These are phyloP conservation scores for Proterorhinus semilunaris DNA, from an alignment of 2,113 vertebrate species.

Conservation along the genomic window DNA sequence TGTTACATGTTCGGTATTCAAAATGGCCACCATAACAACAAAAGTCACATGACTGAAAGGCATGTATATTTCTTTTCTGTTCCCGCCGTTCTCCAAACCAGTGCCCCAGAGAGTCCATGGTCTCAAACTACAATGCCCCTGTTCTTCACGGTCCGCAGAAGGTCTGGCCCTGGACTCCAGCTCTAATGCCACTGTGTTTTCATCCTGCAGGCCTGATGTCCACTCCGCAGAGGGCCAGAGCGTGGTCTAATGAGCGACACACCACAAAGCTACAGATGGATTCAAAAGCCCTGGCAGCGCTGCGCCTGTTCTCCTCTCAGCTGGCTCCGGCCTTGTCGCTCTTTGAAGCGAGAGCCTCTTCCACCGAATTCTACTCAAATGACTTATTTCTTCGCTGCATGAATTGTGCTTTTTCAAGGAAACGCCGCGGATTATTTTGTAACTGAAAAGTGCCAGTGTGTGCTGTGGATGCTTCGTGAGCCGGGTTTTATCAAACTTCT, in stretches of 20 bases:
- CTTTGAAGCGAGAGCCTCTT: constrained; percentile 20
- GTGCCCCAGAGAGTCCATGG: no score
- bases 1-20: no score
- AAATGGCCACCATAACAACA: no score
- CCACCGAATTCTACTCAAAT: constrained; percentile 22
- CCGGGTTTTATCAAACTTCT: constrained; percentile 24
- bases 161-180: neutral
- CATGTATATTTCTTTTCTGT: no score
- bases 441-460: constrained; percentile 45
- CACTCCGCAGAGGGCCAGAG: constrained; percentile 24
- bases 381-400: constrained; percentile 44
- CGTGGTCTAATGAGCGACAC: constrained; percentile 42
- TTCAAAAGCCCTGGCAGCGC: constrained; percentile 31
- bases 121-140: neutral
- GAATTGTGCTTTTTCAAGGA: constrained; percentile 36
- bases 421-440: constrained; percentile 19
- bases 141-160: neutral
- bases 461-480: constrained; percentile 30
- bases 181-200: constrained; percentile 2
- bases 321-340: constrained; percentile 14
- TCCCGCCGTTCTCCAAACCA: no score
- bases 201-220: constrained; percentile 37
- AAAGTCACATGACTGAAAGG: no score
- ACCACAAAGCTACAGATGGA: constrained; percentile 23
- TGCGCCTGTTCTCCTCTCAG: constrained; percentile 14